Evolutionary conservation across 2,797 vertebrate species (phyloP), one percentile per base, ranked within the genome.

Genomic region (Pelochelys cantorii): DNA sequence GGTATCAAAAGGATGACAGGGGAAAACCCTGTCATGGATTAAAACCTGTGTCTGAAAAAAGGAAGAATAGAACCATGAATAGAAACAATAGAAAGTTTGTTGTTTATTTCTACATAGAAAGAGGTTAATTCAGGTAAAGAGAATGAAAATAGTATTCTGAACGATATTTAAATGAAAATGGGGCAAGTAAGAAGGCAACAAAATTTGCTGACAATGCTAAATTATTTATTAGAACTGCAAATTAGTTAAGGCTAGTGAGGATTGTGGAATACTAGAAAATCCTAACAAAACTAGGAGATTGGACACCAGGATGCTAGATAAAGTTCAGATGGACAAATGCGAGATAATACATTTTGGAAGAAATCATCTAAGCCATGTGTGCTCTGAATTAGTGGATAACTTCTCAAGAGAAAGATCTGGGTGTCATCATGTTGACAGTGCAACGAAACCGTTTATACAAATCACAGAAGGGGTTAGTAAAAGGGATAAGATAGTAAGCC

Each of bases 191-290:
- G 71, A 90, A 87, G 71, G 92, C 90, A 93, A 83, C 55, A 84
- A 55, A 20, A 56, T 81, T 93, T 87, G 52, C 86, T 94, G 81
- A 86, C 93, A 93, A 62, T 5, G 57, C 59, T 81, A 48, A 84
- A 54, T 89, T 77, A 9, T 88, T 87, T 81, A 84, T 85, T 95
- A 11, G 59, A 92, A 90, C 74, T 74, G 79, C 79, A 89, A 93
- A 78, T 37, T 55, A 89, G 77, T 75, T 78, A 92, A 93, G 56
- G 90, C 88, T 93, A 57, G 12, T 86, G 86, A 84, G 88, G 78
- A 91, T 79, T 92, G 83, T 88, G 79, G 87, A 55, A 81, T 75
- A 93, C 94, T 90, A 97, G 96, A 93, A 95, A 56, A 71, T 96
- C 95, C 93, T 89, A 94, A 88, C 79, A 92, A 55, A 94, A 93